Percentiles rank a stretch among this genome's conserved stretches.
phyloP scores from a whole-genome alignment of 2,888 invertebrate species.

The Bombylius discolor region DNA sequence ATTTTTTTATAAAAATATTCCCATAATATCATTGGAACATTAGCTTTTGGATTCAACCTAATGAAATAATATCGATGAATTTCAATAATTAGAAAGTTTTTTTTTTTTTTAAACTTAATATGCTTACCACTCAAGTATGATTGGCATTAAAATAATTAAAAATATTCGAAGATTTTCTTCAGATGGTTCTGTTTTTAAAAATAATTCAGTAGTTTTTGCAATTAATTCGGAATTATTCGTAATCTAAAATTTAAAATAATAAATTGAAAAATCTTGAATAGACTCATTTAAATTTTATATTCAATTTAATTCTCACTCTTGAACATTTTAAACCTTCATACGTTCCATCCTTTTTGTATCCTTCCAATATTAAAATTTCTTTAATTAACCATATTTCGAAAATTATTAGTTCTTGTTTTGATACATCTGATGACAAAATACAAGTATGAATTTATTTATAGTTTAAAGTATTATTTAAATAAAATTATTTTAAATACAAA shows the following conservation, averaged over 20 bases:
- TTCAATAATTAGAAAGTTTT: background rate
- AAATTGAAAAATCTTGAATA: too few relatives aligned
- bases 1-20: slow-evolving; percentile 46
- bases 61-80: background rate
- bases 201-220: slow-evolving; percentile 37
- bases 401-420: slow-evolving; percentile 20
- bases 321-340: slow-evolving; percentile 22
- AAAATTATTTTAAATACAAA: slow-evolving; percentile 2
- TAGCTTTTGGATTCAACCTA: slow-evolving; percentile 39
- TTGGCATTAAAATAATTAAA: slow-evolving; percentile 34
- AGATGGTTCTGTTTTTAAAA: slow-evolving; percentile 35
- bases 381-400: slow-evolving; percentile 38
- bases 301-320: slow-evolving; percentile 5
- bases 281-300: too few relatives aligned
- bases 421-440: slow-evolving; percentile 4
- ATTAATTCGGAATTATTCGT: slow-evolving; percentile 36
- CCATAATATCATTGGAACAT: slow-evolving; percentile 41
- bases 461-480: background rate
- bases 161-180: slow-evolving; percentile 40
- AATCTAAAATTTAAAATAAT: slow-evolving; percentile 5
- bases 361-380: slow-evolving; percentile 36
- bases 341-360: slow-evolving; percentile 28
- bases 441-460: too few relatives aligned
- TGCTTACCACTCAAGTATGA: slow-evolving; percentile 31
- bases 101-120: background rate